Conservation (phyloP, 2,797 vertebrate genomes). For the Sebastiscus albofasciatus region DNA sequence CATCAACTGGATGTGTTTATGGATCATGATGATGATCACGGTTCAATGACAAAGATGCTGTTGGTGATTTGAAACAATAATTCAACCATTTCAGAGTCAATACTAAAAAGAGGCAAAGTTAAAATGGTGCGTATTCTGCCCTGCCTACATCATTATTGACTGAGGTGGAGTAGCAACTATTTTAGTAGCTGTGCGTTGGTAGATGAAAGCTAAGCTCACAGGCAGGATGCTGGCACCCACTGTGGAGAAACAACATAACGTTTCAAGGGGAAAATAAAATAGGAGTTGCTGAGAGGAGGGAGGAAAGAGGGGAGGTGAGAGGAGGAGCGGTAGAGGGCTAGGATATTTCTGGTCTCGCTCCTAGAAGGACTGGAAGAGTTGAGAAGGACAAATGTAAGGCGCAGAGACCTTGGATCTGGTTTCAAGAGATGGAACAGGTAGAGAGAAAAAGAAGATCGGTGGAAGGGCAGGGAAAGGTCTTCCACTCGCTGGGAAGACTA, state of each 20-base stretch:
- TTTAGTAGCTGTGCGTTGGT: slow-evolving; percentile 74
- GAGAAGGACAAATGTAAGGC: slow-evolving; percentile 47
- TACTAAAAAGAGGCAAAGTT: slow-evolving; percentile 1
- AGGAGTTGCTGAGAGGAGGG: slow-evolving; percentile 45
- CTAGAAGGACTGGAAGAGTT: slow-evolving; percentile 47
- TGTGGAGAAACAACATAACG: slow-evolving; percentile 56
- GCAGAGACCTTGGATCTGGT: slow-evolving; percentile 42
- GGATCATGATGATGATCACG: neutral
- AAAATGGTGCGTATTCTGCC: slow-evolving; percentile 27
- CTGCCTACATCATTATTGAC: slow-evolving; percentile 75
- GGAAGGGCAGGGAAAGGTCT: slow-evolving; percentile 29
- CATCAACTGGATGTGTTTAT: neutral
- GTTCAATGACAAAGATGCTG: neutral
- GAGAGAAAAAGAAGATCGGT: slow-evolving; percentile 25
- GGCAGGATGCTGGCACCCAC: slow-evolving; percentile 70
- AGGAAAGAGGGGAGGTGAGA: slow-evolving; percentile 54
- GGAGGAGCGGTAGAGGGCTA: slow-evolving; percentile 31
- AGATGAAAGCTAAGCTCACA: slow-evolving; percentile 81
- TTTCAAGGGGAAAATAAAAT: slow-evolving; percentile 68
- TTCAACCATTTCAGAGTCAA: slow-evolving; percentile 26
- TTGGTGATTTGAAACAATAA: neutral
- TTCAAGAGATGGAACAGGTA: slow-evolving; percentile 53
- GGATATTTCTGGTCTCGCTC: slow-evolving; percentile 67
- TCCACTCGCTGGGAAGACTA: slow-evolving; percentile 22
- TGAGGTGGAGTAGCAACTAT: slow-evolving; percentile 74